phyloP scores from a whole-genome alignment of 2,113 vertebrate genomes.

The Channa argus region DNA sequence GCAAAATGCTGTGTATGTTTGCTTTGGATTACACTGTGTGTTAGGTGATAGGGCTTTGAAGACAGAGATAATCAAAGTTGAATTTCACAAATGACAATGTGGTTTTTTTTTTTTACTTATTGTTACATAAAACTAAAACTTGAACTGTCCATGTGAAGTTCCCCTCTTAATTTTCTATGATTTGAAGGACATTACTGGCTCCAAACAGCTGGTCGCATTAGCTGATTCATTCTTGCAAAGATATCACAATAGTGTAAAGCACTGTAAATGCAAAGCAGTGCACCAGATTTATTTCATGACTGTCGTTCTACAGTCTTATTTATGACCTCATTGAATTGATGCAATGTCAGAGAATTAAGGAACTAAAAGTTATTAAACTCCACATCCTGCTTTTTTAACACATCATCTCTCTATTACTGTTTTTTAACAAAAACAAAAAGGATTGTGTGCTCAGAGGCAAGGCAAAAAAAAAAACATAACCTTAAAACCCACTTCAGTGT shows the following conservation, averaged over 20 bases:
- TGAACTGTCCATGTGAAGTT: slow-evolving; percentile 40
- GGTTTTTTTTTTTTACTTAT: slow-evolving; percentile 44
- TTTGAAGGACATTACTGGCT: slow-evolving; percentile 38
- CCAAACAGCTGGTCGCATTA: slow-evolving; percentile 34
- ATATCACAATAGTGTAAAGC: slow-evolving; percentile 53
- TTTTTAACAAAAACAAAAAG: slow-evolving; percentile 44
- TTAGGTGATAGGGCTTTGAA: slow-evolving; percentile 49
- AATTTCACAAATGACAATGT: slow-evolving; percentile 52
- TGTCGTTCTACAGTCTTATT: slow-evolving; percentile 17
- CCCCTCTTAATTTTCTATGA: slow-evolving; percentile 22
- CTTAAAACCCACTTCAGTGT: slow-evolving; percentile 20
- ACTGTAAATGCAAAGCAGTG: slow-evolving; percentile 56
- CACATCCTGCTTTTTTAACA: slow-evolving; percentile 10
- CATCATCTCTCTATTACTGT: slow-evolving; percentile 17
- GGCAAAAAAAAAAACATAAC: slow-evolving; percentile 36
- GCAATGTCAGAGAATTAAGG: slow-evolving; percentile 11
- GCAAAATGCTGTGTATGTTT: slow-evolving; percentile 39
- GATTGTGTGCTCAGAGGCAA: slow-evolving; percentile 78
- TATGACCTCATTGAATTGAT: background rate
- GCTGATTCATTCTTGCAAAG: slow-evolving; percentile 38
- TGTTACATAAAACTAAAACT: slow-evolving; percentile 45
- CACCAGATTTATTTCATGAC: slow-evolving; percentile 27
- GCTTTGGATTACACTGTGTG: slow-evolving; percentile 54
- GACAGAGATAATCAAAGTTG: slow-evolving; percentile 62
- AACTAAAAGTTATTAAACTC: slow-evolving; percentile 15